Evolutionary conservation across 2,888 invertebrate species (phyloP), one percentile per base, ranked within the genome.

Genomic region (Andrena dorsata): DNA sequence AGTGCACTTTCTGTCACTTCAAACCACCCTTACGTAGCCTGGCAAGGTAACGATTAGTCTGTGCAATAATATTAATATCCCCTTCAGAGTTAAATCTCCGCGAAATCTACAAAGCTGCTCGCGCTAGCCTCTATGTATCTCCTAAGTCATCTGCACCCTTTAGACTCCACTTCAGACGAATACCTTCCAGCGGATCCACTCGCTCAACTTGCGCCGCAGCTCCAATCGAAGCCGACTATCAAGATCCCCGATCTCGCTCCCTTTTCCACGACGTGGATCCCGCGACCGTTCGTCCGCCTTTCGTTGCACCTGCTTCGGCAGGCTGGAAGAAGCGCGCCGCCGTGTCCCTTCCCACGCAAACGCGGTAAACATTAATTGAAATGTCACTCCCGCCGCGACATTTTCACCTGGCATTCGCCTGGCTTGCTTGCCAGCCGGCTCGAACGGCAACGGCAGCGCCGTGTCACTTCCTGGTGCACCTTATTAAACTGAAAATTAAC

Each of bases 401-500:
- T 92, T 92, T 92, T 92, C 92, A 90, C 87, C 89, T 82, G 79
- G 75, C 75, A 82, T 84, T 82, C 86, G 77, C 79, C 56, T 8
- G 58, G 26, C 80, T 56, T 23, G 56, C 56, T 23, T 56, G 53
- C 49, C 49, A 41, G 68, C 30, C 47, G n/a, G 35, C 69, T 65
- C 51, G 51, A 49, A 61, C 51, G 26, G 65, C 71, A 53, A 23
- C 64, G 51, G 56, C 53, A 65, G 76, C 76, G 61, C 73, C 76
- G 72, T 88, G 89, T 88, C 89, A 88, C 92, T 92, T 92, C 92
- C 92, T 92, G 90, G 91, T 92, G 87, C 89, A 90, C 92, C 92
- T 92, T 92, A 92, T 92, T 92, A 92, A 92, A 92, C 89, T 90
- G 90, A 89, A 92, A 93, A 92, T 92, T 92, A 92, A 93, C 92